A percentile compares a stretch with the other conserved stretches of the same genome.
These are phyloP conservation scores for Eretmocerus hayati DNA, from an alignment of 2,888 invertebrate genomes.

Conservation along the genomic window DNA sequence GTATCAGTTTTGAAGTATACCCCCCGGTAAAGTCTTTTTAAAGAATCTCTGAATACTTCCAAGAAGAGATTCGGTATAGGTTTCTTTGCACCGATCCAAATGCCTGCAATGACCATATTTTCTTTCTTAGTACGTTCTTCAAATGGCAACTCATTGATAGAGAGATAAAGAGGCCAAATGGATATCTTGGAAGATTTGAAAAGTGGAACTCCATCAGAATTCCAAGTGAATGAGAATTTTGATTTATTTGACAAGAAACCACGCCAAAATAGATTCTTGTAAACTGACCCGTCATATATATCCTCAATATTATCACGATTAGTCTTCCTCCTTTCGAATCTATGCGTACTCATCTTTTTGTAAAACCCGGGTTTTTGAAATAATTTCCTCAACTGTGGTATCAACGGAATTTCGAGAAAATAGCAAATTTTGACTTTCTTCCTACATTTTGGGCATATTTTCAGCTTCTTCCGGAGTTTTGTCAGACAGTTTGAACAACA, in stretches of 20 bases:
- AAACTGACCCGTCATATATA: neutral
- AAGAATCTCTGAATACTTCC: neutral
- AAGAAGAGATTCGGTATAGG: conserved; percentile 16
- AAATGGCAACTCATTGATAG: conserved; percentile 23
- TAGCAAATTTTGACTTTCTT: neutral
- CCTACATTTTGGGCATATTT: neutral
- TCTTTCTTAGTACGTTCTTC: no score
- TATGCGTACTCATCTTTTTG: neutral
- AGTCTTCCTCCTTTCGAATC: neutral
- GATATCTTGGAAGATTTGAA: conserved; percentile 24
- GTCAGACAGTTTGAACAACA: neutral
- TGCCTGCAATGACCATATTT: conserved; percentile 20
- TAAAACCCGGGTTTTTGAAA: neutral
- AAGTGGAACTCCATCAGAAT: no score
- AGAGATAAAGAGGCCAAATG: conserved; percentile 25
- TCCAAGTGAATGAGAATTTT: conserved; percentile 26
- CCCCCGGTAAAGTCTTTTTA: conserved; percentile 7
- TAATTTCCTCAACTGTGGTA: neutral
- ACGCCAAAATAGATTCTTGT: neutral
- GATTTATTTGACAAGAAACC: neutral
- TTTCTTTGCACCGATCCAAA: conserved; percentile 25
- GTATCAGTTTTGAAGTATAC: neutral
- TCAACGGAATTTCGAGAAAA: neutral
- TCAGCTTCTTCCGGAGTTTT: neutral
- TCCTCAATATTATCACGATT: neutral